These are phyloP conservation scores for Pammene aurita DNA, from an alignment of 2,888 invertebrate genomes.

Conservation along the genomic window DNA sequence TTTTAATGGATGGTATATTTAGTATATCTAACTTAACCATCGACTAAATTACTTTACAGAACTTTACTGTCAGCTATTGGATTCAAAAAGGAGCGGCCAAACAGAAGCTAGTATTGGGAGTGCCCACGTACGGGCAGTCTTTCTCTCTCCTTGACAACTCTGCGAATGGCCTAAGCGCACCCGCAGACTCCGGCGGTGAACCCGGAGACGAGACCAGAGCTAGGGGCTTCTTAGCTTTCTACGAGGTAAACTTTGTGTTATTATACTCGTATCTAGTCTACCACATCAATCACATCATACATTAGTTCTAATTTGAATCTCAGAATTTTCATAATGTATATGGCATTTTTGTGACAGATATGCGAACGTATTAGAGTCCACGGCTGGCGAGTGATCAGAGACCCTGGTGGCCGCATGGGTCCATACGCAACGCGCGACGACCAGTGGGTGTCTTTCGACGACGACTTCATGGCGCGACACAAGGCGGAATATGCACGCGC, in stretches of 20 bases:
- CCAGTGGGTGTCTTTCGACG: slow-evolving; percentile 98
- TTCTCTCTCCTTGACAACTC: slow-evolving; percentile 89
- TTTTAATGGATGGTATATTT: not conserved
- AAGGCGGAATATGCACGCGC: slow-evolving; percentile 92
- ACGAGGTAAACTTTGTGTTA: slow-evolving; percentile 84
- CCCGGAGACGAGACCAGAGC: slow-evolving; percentile 94
- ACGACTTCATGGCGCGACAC: slow-evolving; percentile 90
- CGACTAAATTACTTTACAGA: slow-evolving; percentile 78
- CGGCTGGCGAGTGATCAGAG: slow-evolving; percentile 91
- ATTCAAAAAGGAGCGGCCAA: slow-evolving; percentile 90
- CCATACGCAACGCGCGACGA: slow-evolving; percentile 92
- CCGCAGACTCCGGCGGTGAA: slow-evolving; percentile 93
- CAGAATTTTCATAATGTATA: too few species aligned
- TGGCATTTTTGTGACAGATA: slow-evolving; percentile 81
- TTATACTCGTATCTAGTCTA: too few species aligned
- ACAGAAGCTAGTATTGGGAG: slow-evolving; percentile 91
- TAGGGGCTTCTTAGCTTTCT: slow-evolving; percentile 93
- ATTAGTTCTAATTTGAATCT: too few species aligned
- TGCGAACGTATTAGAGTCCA: slow-evolving; percentile 89
- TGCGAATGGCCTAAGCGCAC: slow-evolving; percentile 87
- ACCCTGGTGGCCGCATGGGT: slow-evolving; percentile 91
- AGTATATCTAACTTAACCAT: not conserved
- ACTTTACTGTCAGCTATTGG: slow-evolving; percentile 95
- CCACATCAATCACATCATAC: not conserved
- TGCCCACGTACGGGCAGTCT: slow-evolving; percentile 95